Percentiles rank a stretch among this genome's conserved stretches.
phyloP scores from a whole-genome alignment of 1,140 invertebrate species.

The Heliconius congener region DNA sequence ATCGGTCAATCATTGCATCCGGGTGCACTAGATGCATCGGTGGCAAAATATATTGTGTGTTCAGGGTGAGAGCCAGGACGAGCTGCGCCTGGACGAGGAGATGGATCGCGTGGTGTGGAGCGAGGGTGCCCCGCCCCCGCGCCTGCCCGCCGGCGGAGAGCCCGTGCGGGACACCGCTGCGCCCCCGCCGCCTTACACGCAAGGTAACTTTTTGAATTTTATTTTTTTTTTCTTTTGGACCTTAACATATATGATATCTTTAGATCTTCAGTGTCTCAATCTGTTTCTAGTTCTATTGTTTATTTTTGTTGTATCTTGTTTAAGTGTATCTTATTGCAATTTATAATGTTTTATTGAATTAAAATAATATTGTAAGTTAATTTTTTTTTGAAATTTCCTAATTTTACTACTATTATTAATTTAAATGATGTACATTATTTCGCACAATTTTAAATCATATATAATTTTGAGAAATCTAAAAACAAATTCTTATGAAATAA shows the following conservation, averaged over 20 bases:
- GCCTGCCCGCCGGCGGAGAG: conserved; percentile 40
- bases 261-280: too few relatives aligned
- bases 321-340: too few relatives aligned
- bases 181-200: conserved; percentile 47
- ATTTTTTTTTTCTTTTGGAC: not conserved
- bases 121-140: conserved; percentile 44
- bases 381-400: too few relatives aligned
- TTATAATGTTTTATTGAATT: too few relatives aligned
- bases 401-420: too few relatives aligned
- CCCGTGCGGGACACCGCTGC: conserved; percentile 57
- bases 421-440: too few relatives aligned
- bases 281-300: too few relatives aligned
- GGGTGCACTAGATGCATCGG: conserved; percentile 24
- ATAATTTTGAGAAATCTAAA: too few relatives aligned
- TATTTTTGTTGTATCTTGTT: too few relatives aligned
- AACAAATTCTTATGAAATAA: too few relatives aligned
- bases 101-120: conserved; percentile 73
- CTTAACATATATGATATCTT: not conserved
- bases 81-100: conserved; percentile 67
- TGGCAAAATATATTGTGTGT: conserved; percentile 12
- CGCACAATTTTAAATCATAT: too few relatives aligned
- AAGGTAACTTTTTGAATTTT: conserved; percentile 34
- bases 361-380: too few relatives aligned
- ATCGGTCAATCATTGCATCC: conserved; percentile 24
- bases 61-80: conserved; percentile 56